A percentile compares a stretch with the other conserved stretches of the same genome.
phyloP scores from a whole-genome alignment of 1,140 invertebrate genomes.

The Trigoniulus corallinus region DNA sequence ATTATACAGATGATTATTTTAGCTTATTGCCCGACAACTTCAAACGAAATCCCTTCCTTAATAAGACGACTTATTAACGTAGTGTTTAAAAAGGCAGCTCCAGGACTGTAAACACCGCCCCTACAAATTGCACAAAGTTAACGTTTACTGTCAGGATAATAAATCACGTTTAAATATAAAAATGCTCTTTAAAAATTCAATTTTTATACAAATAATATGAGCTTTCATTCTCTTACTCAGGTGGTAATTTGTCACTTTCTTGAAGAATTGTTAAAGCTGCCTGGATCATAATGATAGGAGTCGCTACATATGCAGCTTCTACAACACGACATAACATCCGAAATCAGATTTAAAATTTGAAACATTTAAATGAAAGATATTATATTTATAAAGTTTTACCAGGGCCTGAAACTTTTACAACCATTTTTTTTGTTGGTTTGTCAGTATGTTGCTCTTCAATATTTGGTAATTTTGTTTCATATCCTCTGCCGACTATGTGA shows the following conservation, averaged over 20 bases:
- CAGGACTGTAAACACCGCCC: slow-evolving; percentile 28
- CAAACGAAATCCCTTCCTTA: not conserved
- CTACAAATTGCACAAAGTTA: slow-evolving; percentile 12
- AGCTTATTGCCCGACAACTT: no score
- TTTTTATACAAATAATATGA: not conserved
- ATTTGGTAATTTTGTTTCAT: not conserved
- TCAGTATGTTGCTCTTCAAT: not conserved
- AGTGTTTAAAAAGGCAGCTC: slow-evolving; percentile 24
- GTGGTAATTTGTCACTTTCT: slow-evolving; percentile 40
- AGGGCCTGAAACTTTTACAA: not conserved
- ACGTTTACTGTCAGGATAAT: not conserved
- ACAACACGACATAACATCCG: slow-evolving; percentile 3
- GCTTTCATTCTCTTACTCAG: not conserved
- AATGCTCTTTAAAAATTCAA: not conserved
- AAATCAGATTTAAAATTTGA: not conserved
- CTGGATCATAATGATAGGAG: slow-evolving; percentile 47
- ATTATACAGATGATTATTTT: no score
- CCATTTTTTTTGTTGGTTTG: not conserved
- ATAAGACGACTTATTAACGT: slow-evolving; percentile 18
- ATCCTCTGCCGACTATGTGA: not conserved
- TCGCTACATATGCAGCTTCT: slow-evolving; percentile 70
- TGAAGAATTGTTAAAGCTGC: slow-evolving; percentile 55
- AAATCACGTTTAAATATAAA: not conserved
- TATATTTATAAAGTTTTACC: not conserved
- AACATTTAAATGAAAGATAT: not conserved